Base-by-base conservation (phyloP, 2,113 vertebrate species). In the Poicephalus gulielmi region DNA sequence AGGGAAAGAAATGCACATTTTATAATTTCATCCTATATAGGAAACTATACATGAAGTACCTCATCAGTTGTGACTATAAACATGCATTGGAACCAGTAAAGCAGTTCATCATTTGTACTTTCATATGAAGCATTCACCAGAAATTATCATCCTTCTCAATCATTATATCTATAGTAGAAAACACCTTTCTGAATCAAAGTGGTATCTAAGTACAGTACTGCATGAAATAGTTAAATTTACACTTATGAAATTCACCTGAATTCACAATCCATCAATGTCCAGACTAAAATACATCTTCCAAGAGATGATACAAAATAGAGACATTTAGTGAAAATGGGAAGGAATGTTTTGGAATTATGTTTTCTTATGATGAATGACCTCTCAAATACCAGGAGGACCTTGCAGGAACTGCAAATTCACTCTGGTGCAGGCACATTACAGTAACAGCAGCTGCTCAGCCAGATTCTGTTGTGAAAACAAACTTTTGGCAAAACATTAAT, bases 401-500 rank as follows among this genome's bases (percentile, higher is more conserved):
- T 9, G 3, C 24, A 41, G 44, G 62, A 69, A 6, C 33, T 10
- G 14, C 35, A 83, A 92, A 46, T 83, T 81, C 59, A 2, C 5
- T 24, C 63, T 19, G 75, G 24, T 71, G 59, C 83, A 41, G 64
- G 53, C 15, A 39, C 33, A 18, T 12, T 6, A 37, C 75, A 44
- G 12, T 25, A 71, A 31, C 50, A 39, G 9, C 7, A 31, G 68
- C 77, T 79, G 64, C n/a, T 88, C 60, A n/a, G 59, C 83, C 57
- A 57, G 60, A 37, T 50, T 81, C 77, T 69, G 57, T n/a, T 83
- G 49, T 69, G 62, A 47, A 92, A 96, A 94, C 50, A 84, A 25
- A 53, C 41, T 85, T 88, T 41, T 52, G 47, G 66, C 80, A 86
- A 76, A 95, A 52, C 10, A 3, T 5, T 12, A 8, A 15, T n/a